Evolutionary conservation across 2,797 vertebrate species (phyloP).

Genomic region (Etheostoma perlongum): DNA sequence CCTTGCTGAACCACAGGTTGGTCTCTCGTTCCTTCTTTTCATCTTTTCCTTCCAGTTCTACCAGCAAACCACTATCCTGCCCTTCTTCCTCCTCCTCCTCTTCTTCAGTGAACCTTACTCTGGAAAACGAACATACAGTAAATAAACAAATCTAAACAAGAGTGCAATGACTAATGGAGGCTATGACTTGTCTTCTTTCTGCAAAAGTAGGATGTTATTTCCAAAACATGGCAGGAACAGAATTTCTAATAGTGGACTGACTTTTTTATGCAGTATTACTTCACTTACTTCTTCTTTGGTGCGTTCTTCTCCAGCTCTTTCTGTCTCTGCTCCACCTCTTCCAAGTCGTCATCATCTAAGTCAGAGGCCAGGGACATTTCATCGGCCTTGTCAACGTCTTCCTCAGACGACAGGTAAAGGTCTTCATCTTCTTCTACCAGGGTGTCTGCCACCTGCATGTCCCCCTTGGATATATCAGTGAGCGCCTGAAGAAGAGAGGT

Average conservation of each 20-base stretch:
- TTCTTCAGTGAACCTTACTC: slow-evolving; percentile 77
- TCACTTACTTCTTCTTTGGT: slow-evolving; percentile 76
- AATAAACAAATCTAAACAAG: not conserved
- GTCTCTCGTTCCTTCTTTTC: slow-evolving; percentile 88
- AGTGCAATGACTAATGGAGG: not conserved
- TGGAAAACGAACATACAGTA: slow-evolving; percentile 52
- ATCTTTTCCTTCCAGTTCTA: slow-evolving; percentile 89
- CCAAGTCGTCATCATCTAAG: slow-evolving; percentile 90
- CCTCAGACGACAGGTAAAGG: slow-evolving; percentile 87
- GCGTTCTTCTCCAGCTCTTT: slow-evolving; percentile 68
- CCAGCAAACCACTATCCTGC: slow-evolving; percentile 87
- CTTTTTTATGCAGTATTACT: not conserved
- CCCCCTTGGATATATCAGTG: slow-evolving; percentile 87
- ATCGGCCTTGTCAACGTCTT: slow-evolving; percentile 71
- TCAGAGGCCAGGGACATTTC: slow-evolving; percentile 92
- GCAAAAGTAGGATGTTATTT: not conserved
- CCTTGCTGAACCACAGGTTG: slow-evolving; percentile 96
- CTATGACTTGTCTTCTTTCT: not conserved
- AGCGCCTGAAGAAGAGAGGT: slow-evolving; percentile 73
- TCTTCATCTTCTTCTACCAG: slow-evolving; percentile 86
- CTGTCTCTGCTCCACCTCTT: slow-evolving; percentile 84
- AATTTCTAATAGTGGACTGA: not conserved
- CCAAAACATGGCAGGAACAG: not conserved
- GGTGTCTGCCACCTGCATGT: slow-evolving; percentile 90
- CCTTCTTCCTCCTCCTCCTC: slow-evolving; percentile 80